phyloP scores from a whole-genome alignment of 1,140 invertebrate genomes.

The Lepidostoma basale region DNA sequence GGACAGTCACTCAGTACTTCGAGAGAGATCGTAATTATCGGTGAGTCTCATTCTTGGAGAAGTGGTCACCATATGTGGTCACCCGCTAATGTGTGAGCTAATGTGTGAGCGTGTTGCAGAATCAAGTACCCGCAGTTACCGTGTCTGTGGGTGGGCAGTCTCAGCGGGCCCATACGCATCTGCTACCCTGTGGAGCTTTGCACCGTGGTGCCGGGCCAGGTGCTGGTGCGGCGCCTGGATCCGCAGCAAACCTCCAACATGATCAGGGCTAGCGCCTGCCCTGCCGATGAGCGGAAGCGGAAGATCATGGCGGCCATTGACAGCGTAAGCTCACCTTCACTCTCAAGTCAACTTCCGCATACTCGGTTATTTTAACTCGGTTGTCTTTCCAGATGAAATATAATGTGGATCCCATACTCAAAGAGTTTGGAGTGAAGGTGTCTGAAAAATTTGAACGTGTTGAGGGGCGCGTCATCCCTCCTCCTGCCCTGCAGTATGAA shows the following conservation, averaged over 20 bases:
- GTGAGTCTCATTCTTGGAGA: too few relatives aligned
- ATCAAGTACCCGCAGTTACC: slow-evolving; percentile 61
- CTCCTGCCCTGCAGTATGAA: slow-evolving; percentile 62
- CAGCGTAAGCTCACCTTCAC: slow-evolving; percentile 32
- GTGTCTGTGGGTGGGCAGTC: slow-evolving; percentile 61
- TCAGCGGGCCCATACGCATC: slow-evolving; percentile 50
- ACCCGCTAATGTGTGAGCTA: neutral
- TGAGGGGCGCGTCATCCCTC: slow-evolving; percentile 60
- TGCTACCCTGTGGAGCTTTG: slow-evolving; percentile 65
- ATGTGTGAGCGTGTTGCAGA: too few relatives aligned
- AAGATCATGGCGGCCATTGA: slow-evolving; percentile 64
- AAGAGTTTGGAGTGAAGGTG: slow-evolving; percentile 67
- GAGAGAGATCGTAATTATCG: slow-evolving; percentile 30
- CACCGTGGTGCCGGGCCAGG: slow-evolving; percentile 62
- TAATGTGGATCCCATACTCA: slow-evolving; percentile 57
- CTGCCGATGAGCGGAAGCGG: slow-evolving; percentile 58
- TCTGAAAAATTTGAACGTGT: slow-evolving; percentile 61
- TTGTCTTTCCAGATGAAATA: slow-evolving; percentile 49
- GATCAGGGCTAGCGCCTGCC: slow-evolving; percentile 65
- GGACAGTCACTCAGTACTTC: slow-evolving; percentile 64
- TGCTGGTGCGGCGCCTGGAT: slow-evolving; percentile 38
- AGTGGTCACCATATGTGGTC: too few relatives aligned
- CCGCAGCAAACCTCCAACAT: slow-evolving; percentile 63
- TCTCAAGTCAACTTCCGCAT: neutral
- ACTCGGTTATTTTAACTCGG: too few relatives aligned